These are phyloP conservation scores for Grantiella picta DNA, from an alignment of 2,113 vertebrate genomes.

Conservation along the genomic window DNA sequence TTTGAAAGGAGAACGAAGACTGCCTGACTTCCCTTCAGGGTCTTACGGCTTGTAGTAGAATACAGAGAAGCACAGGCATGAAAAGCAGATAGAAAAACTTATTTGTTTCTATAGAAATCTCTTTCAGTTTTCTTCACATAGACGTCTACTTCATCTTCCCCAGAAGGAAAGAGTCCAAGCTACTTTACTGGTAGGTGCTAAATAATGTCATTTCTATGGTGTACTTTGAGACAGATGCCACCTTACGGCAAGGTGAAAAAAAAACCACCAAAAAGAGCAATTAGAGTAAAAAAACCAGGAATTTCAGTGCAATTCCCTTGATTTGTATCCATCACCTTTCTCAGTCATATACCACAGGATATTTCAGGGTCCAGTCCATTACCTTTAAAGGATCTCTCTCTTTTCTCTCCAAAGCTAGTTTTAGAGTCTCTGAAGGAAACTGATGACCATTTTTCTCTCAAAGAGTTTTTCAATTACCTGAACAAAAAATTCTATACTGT, in stretches of 20 bases:
- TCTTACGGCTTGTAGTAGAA: neutral
- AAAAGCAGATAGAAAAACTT: neutral
- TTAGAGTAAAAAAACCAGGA: neutral
- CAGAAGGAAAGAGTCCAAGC: neutral
- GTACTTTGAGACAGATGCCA: neutral
- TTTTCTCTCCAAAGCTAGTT: neutral
- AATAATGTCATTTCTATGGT: neutral
- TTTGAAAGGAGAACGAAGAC: neutral
- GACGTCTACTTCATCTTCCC: neutral
- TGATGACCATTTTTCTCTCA: neutral
- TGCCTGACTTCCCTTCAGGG: neutral
- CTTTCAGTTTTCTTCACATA: neutral
- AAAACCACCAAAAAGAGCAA: neutral
- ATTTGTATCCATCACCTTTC: neutral
- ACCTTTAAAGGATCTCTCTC: neutral
- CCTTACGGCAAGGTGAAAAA: fast-evolving
- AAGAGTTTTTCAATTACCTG: neutral
- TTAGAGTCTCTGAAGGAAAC: neutral
- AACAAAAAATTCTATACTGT: neutral
- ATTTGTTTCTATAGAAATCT: neutral
- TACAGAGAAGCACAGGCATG: neutral
- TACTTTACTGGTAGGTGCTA: neutral
- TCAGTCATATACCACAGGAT: neutral
- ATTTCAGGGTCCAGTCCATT: neutral
- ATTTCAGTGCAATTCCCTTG: neutral